Conservation (phyloP, 1,140 invertebrate genomes). For the Hylaeus anthracinus region DNA sequence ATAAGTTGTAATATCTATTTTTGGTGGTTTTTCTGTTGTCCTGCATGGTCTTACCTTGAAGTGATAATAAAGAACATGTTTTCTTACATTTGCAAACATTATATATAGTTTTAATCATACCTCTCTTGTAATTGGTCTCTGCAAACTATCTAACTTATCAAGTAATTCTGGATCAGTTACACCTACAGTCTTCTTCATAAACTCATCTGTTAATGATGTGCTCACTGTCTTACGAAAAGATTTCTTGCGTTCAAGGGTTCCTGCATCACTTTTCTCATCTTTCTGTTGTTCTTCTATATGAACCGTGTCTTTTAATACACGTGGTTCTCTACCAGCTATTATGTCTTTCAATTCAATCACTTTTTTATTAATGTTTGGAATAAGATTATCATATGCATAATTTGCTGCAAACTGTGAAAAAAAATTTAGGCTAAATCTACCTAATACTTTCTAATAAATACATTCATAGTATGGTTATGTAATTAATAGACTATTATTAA, state of each 20-base stretch:
- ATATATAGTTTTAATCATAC: constrained; percentile 71
- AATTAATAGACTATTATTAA: constrained; percentile 12
- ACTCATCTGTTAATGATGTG: constrained; percentile 83
- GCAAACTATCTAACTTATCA: constrained; percentile 84
- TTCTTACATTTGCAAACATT: neutral
- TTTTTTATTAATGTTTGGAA: constrained; percentile 89
- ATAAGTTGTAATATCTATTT: constrained; percentile 82
- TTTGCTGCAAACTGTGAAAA: constrained; percentile 91
- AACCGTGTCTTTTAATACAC: constrained; percentile 69
- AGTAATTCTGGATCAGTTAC: constrained; percentile 87
- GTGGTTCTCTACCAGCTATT: constrained; percentile 81
- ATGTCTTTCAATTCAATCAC: constrained; percentile 87
- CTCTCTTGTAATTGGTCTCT: constrained; percentile 85
- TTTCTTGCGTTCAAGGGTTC: constrained; percentile 81
- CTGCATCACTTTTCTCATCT: constrained; percentile 68
- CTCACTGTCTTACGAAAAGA: constrained; percentile 85
- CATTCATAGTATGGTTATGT: constrained; percentile 8
- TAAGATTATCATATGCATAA: constrained; percentile 91
- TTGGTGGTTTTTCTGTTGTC: constrained; percentile 64
- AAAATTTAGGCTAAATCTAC: constrained; percentile 9
- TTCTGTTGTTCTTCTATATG: constrained; percentile 78
- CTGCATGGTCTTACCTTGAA: constrained; percentile 72
- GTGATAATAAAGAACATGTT: neutral
- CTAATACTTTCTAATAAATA: neutral
- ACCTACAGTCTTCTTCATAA: constrained; percentile 81